Evolutionary conservation across 2,888 invertebrate genomes (phyloP).

Genomic region (Idaea biselata): DNA sequence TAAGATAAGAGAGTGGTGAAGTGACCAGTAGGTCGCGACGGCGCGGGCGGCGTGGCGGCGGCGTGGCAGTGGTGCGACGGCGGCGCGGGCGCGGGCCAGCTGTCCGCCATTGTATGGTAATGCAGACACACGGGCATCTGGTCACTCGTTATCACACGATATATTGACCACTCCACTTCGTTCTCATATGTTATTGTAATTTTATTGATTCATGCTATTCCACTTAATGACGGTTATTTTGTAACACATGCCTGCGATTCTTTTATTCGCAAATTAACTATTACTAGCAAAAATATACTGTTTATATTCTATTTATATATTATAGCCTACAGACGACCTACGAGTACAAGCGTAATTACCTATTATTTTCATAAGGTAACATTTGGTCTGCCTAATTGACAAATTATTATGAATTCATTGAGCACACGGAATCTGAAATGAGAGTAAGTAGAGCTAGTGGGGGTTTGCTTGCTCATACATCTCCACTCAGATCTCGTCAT

Average conservation of each 20-base stretch:
- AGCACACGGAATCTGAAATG: background rate
- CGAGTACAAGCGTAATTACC: background rate
- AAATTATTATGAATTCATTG: background rate
- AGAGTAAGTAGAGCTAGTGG: background rate
- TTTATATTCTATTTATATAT: too few species aligned
- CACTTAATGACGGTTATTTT: background rate
- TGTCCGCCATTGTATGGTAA: slow-evolving; percentile 60
- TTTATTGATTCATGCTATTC: background rate
- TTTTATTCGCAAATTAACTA: background rate
- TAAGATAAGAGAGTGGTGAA: background rate
- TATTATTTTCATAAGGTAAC: background rate
- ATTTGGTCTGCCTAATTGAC: background rate
- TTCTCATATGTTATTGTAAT: background rate
- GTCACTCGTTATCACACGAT: slow-evolving; percentile 16
- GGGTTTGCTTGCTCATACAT: background rate
- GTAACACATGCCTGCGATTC: too few species aligned
- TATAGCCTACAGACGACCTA: too few species aligned
- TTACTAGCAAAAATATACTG: too few species aligned
- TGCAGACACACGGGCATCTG: slow-evolving; percentile 24
- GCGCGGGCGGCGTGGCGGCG: background rate
- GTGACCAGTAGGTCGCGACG: background rate
- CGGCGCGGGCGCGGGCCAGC: slow-evolving; percentile 33
- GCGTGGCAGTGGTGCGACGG: slow-evolving; percentile 7
- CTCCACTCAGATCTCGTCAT: too few species aligned
- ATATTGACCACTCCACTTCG: background rate